Evolutionary conservation across 2,888 invertebrate genomes (phyloP), one percentile per base, ranked within the genome.

Genomic region (Eulithis prunata): DNA sequence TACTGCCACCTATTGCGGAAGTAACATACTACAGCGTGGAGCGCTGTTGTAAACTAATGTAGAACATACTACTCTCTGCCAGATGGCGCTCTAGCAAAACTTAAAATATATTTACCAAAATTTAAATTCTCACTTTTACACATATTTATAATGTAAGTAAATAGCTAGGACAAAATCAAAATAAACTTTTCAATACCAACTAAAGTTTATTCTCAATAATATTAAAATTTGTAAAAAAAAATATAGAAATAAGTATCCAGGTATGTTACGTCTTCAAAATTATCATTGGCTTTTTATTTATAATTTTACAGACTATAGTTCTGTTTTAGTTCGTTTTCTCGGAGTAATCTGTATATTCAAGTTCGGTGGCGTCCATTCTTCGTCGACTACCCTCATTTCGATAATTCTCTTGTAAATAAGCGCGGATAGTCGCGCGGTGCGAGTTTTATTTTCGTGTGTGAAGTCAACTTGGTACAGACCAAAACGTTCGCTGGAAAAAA

Each of bases 401-500:
- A 91, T 88, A 0, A 91, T 78, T 10, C 83, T 83, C 61, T 93
- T 93, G 79, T 91, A 95, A 0, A 94, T 93, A 11, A 91, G 78
- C 0, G 95, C 95, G 0, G 96, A 96, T 3, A 94, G 84, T 69
- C 96, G 95, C 0, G 95, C 93, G 0, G 93, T 94, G 57, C 96
- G 89, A 0, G 92, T 94, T 68, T 94, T 94, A 1, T 93, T 82
- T 0, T 94, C 93, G 14, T 95, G 94, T 0, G 87, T 91, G 74
- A 95, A 96, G 78, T 96, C 94, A 2, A 96, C 96, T 69, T 94
- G 93, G 77, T 95, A 95, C 0, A 96, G 82, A 0, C 96, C 96
- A 78, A 96, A 96, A 65, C 94, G 94, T 79, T 94, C 94, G 21
- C 91, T 92, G 79, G 3, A 62, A 52, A 4, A 45, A 49, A 55